These are phyloP conservation scores for Megaceryle alcyon DNA, from an alignment of 2,797 vertebrate species.

Conservation along the genomic window DNA sequence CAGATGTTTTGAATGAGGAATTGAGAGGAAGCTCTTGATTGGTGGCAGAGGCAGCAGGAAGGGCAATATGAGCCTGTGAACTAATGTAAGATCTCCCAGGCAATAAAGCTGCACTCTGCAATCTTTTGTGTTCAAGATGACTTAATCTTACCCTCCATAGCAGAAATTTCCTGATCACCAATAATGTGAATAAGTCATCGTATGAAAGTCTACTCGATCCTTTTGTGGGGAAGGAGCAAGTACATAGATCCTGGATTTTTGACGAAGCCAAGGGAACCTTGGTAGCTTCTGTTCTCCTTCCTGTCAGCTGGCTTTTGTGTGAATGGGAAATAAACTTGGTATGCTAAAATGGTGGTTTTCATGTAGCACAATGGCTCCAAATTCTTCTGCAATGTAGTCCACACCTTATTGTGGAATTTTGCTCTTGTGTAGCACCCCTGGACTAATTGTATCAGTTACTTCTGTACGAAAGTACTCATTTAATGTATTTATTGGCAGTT, in stretches of 20 bases:
- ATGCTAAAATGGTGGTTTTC: neutral
- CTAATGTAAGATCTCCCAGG: neutral
- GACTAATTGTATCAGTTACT: neutral
- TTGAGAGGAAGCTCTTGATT: neutral
- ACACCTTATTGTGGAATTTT: neutral
- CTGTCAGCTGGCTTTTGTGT: neutral
- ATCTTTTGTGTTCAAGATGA: neutral
- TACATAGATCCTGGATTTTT: neutral
- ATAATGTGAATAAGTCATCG: neutral
- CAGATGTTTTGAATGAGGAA: neutral
- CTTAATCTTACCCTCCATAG: neutral
- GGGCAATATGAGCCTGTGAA: neutral
- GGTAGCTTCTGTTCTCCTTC: neutral
- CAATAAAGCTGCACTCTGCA: neutral
- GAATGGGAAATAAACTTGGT: neutral
- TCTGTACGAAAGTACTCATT: neutral
- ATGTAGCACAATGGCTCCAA: neutral
- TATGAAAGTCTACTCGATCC: neutral
- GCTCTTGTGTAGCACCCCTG: neutral
- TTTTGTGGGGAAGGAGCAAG: neutral
- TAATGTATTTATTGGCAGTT: neutral
- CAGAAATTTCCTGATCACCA: neutral
- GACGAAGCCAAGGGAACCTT: neutral
- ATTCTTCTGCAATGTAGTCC: neutral
- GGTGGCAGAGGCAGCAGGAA: neutral